Base-by-base conservation (phyloP, 2,113 vertebrate genomes). In the Uria aalge region DNA sequence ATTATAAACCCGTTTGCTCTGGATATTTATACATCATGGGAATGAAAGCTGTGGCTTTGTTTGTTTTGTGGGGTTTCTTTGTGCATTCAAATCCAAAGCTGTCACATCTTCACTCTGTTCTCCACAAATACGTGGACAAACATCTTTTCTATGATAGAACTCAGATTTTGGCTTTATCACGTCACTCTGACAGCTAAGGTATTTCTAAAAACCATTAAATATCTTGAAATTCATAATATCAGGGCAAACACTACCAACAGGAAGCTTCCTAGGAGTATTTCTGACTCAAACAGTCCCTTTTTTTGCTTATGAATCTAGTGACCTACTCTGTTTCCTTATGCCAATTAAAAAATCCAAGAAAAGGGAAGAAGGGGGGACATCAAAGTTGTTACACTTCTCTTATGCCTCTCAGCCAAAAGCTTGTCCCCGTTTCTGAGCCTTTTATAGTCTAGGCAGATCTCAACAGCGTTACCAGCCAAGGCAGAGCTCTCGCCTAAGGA, bases 391-490 rank as follows among this genome's bases (percentile, higher is more conserved):
- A 38, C 32, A 52, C 47, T 82, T 94, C 80, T 88, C 88, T 97
- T 91, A 74, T 92, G 82, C 91, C 47, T 94, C 82, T 89, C 76
- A 96, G 93, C 27, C 93, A 88, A 92, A 96, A 88, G 88, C 85
- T 34, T 88, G 84, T 92, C 82, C 94, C 69, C 84, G 90, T 96
- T 92, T 94, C 85, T 41, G 36, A 96, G 93, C 14, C 68, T 90
- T 96, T 97, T 94, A 88, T 55, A 98, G 83, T 96, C 96, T 41
- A 95, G 78, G 90, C 97, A 98, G 95, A 89, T 97, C 95, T 94
- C 96, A 92, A 91, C 84, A 93, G 73, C 91, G 75, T 75, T 88
- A 96, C 64, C 90, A 97, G 83, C 73, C 24, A 14, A 95, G 92
- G 30, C 79, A 97, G 69, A 85, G 87, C 53, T 50, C 83, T 88